Evolutionary conservation across 2,797 vertebrate species (phyloP), one percentile per base, ranked within the genome.

Genomic region (Amphiprion clarkii): DNA sequence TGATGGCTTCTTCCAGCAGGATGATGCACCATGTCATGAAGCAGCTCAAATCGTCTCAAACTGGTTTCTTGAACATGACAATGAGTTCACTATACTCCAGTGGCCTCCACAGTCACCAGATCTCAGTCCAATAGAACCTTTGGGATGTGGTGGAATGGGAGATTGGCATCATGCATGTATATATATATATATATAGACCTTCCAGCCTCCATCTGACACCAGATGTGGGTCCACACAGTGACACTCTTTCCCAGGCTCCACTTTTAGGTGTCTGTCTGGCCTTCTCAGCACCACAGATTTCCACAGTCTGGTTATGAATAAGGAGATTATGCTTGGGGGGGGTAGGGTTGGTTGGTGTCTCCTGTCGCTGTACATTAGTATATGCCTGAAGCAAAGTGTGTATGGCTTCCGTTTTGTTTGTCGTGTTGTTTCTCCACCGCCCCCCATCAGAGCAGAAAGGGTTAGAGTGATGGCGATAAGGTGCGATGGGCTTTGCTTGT

Each of bases 241-340:
- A 73, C 27, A 49, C 33, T 75, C 6, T 36, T 21, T 58, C 21
- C 10, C n/a, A 46, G 52, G 59, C 51, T 5, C 40, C 56, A 64
- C 63, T 60, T 52, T 36, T 12, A 53, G 63, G 63, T 76, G 75
- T 72, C 57, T 69, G 49, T 63, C 65, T 59, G 65, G 40, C 39
- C 60, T n/a, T 66, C 70, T 81, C 68, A 72, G 63, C 70, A 48
- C 29, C 62, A 62, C 40, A 67, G 68, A 82, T 87, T 81, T 83
- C 74, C 29, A 56, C 59, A 21, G 46, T 74, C 58, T 75, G 59
- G 69, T 61, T 70, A 63, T 83, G 60, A 71, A 84, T 61, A 63
- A 42, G 40, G 51, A 82, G 82, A 79, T 89, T 82, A 78, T 71
- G 29, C 10, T 59, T 33, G 59, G 33, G 31, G 59, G 40, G 48